These are phyloP conservation scores for Cydia strobilella DNA, from an alignment of 1,140 invertebrate species.

Conservation along the genomic window DNA sequence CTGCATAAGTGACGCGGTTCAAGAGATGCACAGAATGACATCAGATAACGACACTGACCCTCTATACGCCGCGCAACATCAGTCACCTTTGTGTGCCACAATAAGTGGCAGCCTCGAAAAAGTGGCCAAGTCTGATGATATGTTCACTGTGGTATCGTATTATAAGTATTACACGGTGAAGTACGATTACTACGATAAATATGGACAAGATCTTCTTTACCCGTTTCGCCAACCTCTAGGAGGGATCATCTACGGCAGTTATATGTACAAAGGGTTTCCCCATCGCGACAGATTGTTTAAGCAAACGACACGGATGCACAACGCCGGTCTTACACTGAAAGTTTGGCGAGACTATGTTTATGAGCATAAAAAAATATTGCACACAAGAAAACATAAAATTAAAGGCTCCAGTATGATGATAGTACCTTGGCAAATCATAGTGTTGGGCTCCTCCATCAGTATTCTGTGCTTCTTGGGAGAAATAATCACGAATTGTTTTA, in stretches of 20 bases:
- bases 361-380: neutral
- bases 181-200: constrained; percentile 45
- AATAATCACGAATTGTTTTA: neutral
- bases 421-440: neutral
- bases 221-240: constrained; percentile 42
- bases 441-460: neutral
- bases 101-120: constrained; percentile 47
- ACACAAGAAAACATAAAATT: neutral
- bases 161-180: constrained; percentile 48
- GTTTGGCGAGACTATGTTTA: neutral
- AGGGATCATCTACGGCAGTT: constrained; percentile 47
- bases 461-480: neutral
- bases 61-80: too few relatives aligned
- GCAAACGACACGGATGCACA: neutral
- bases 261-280: constrained; percentile 14
- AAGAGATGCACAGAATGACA: neutral
- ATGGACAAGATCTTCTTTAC: constrained; percentile 43
- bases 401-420: neutral
- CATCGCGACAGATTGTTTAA: neutral
- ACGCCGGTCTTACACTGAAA: neutral
- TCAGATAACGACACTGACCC: neutral
- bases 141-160: constrained; percentile 44
- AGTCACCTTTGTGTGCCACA: constrained; percentile 37
- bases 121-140: constrained; percentile 40
- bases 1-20: constrained; percentile 24